Conservation (phyloP, 2,113 vertebrate species). For the Ochotona curzoniae region DNA sequence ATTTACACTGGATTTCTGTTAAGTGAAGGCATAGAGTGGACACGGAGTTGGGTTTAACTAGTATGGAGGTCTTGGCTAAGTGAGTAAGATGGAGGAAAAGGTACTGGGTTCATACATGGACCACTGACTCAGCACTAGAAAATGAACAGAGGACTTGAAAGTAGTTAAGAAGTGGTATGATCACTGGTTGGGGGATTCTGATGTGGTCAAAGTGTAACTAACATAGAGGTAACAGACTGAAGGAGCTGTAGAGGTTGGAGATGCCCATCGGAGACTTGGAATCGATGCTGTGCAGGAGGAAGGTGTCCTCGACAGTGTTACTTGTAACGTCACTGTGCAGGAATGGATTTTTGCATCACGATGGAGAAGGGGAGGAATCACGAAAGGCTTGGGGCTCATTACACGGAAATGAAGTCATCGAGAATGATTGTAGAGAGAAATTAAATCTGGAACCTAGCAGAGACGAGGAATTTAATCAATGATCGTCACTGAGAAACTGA, state of each 20-base stretch:
- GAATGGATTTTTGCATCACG: neutral
- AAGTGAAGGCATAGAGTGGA: conserved; percentile 1
- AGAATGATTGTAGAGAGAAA: neutral
- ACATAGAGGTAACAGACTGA: neutral
- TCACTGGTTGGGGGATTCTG: neutral
- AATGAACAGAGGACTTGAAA: neutral
- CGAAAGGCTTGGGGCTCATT: neutral
- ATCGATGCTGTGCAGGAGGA: neutral
- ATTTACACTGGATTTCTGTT: neutral
- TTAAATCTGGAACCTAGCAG: neutral
- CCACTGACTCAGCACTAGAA: too few species aligned
- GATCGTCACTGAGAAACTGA: neutral
- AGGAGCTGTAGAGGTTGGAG: neutral
- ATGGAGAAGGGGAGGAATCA: neutral
- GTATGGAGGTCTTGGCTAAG: neutral
- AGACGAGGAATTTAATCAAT: neutral
- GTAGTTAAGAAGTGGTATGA: neutral
- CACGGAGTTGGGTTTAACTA: neutral
- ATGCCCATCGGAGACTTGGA: neutral
- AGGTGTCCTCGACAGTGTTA: neutral
- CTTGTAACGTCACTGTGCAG: neutral
- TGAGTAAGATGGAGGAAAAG: neutral
- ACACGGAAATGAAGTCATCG: neutral
- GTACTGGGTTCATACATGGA: neutral
- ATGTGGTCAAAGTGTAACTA: neutral